phyloP scores from a whole-genome alignment of 2,113 vertebrate species.

The Pseudorhombus dupliciocellatus region DNA sequence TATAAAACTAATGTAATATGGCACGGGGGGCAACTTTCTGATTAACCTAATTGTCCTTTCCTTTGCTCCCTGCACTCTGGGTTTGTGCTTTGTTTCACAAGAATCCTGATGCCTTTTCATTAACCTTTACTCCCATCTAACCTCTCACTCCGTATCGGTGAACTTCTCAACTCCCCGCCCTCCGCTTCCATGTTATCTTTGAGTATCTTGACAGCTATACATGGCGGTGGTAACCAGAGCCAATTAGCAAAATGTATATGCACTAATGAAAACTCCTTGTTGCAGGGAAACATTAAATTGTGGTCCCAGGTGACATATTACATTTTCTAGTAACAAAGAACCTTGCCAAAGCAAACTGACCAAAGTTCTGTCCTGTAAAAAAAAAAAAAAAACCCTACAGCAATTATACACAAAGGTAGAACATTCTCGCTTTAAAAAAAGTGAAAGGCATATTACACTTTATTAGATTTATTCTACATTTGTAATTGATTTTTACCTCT shows the following conservation, averaged over 20 bases:
- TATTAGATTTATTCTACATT: neutral
- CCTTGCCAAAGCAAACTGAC: conserved; percentile 28
- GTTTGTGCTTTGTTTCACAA: conserved; percentile 5
- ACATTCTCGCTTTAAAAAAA: conserved; percentile 3
- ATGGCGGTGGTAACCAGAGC: conserved; percentile 4
- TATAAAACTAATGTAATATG: conserved; percentile 62
- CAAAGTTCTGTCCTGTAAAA: conserved; percentile 9
- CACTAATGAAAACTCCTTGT: conserved; percentile 56
- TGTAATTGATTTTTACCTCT: too few relatives aligned
- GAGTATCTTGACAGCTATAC: neutral
- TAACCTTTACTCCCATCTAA: conserved; percentile 1
- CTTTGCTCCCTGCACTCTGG: conserved; percentile 25
- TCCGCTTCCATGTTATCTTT: neutral
- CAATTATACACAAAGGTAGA: conserved; percentile 16
- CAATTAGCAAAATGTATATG: conserved; percentile 28
- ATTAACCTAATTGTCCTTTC: conserved; percentile 58
- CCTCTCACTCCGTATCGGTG: neutral
- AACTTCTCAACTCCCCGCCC: conserved; percentile 19
- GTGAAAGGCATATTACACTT: too few relatives aligned
- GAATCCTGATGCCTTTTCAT: neutral
- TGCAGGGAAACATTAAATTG: conserved; percentile 48
- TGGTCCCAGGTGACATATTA: conserved; percentile 49
- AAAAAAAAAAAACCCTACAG: conserved; percentile 37
- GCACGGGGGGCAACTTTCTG: conserved; percentile 55
- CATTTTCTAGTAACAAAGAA: conserved; percentile 37